These are phyloP conservation scores for Congeria kusceri DNA, from an alignment of 2,888 invertebrate genomes.

Conservation along the genomic window DNA sequence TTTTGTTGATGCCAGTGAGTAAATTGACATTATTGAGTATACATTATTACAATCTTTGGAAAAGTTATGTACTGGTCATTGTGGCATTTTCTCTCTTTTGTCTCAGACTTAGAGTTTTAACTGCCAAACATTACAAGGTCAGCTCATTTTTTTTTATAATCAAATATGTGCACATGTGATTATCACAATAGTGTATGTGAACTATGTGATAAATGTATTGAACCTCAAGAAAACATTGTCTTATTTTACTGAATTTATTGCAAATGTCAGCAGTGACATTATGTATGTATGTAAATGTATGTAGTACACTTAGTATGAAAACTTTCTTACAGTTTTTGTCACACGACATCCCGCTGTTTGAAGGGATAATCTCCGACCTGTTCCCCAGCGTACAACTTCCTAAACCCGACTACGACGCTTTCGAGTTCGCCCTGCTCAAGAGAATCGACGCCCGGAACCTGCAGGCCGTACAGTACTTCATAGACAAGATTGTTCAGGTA, in stretches of 20 bases:
- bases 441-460: constrained; percentile 76
- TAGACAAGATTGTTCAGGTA: constrained; percentile 85
- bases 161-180: too few species aligned
- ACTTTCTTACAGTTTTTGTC: constrained; percentile 82
- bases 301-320: not conserved
- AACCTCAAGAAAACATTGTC: not conserved
- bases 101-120: too few species aligned
- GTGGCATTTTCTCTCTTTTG: too few species aligned
- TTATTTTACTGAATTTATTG: not conserved
- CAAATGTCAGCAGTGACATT: not conserved
- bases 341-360: constrained; percentile 85
- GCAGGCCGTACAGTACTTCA: constrained; percentile 83
- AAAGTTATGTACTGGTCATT: too few species aligned
- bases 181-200: too few species aligned
- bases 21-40: too few species aligned
- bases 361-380: constrained; percentile 85
- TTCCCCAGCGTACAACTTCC: constrained; percentile 84
- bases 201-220: too few species aligned
- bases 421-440: constrained; percentile 78
- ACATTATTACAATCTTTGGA: too few species aligned
- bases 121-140: too few species aligned
- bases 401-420: constrained; percentile 81
- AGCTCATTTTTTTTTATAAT: too few species aligned
- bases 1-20: too few species aligned
- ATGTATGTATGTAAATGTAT: too few species aligned